Base-by-base conservation (phyloP, 2,888 invertebrate genomes). In the Mylabris sibirica region DNA sequence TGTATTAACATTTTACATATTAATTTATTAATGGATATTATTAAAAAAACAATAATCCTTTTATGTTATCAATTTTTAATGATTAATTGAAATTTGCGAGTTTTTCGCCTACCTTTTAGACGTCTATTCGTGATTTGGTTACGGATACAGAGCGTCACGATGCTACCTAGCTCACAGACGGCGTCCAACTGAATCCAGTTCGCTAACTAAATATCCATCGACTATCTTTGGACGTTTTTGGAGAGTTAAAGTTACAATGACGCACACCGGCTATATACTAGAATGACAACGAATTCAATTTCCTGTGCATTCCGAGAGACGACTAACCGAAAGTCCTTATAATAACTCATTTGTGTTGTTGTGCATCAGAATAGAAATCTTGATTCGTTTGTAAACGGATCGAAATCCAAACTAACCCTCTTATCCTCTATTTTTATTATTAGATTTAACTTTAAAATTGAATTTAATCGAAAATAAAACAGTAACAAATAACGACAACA, bases 271-370 rank as follows among this genome's bases (percentile, higher is more conserved):
- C 44, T n/a, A 14, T 22, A 12, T 57, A 12, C 11, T 22, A 26
- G 57, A 30, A 30, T 30, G 30, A 30, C 30, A 30, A 30, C n/a
- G 57, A 68, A 75, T 75, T 74, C 72, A 75, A 75, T 75, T 75
- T 72, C 74, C 75, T 72, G 67, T 71, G 66, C 74, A 70, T 73
- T 70, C 17, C 64, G n/a, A 63, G n/a, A 63, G 26, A 26, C 3
- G 24, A 12, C 12, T 63, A 17, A 24, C 57, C 26, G 24, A 5
- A 57, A 3, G 5, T 4, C 11, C 4, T n/a, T 57, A 57, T 14
- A 3, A 38, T 22, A 57, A 53, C 26, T 26, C 57, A 26, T 57
- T 57, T 44, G 17, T 41, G 41, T 9, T 24, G 24, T 22, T 22
- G 11, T 9, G 9, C 20, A 11, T 20, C 22, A 24, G 4, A 53